Base-by-base conservation (phyloP, 2,888 invertebrate species). In the Hypena proboscidalis region DNA sequence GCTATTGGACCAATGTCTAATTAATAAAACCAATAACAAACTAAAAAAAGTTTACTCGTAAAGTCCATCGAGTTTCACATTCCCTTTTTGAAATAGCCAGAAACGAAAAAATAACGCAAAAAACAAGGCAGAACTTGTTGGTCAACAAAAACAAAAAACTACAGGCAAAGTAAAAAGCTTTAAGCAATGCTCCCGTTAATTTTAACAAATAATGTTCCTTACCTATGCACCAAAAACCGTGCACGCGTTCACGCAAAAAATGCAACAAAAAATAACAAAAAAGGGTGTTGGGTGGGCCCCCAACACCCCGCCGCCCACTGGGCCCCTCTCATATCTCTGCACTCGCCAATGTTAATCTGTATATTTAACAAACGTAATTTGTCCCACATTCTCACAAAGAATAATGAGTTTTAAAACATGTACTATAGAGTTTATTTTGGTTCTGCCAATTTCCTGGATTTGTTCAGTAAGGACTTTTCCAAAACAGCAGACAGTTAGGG, bases 341-440 rank as follows among this genome's bases (percentile, higher is more conserved):
- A 87, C 84, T 89, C 88, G 83, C 87, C 87, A 82, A 70, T 78
- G 78, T 80, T 87, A 90, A 90, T 89, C 88, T 83, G 68, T 72
- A 58, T 66, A 84, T 74, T 80, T 79, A 77, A 82, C 69, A 77
- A 88, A 89, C 75, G 88, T 77, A 77, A 76, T 83, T 84, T 83
- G 74, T 82, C 61, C 76, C 41, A 17, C 32, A 38, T 45, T 25
- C 21, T 13, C 6, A 1, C 63, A 74, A 57, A 25, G 47, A 1
- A 71, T 69, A 67, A 23, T 37, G 13, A 6, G 54, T 76, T 54
- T 25, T 81, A 77, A 20, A 0, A 0, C 2, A 0, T 4, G n/a
- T 2, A 0, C 0, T 0, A 30, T 61, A 79, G 57, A 63, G 66
- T 48, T 47, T 22, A 64, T 55, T 56, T 65, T 78, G n/a, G 6